phyloP scores from a whole-genome alignment of 1,140 invertebrate species.

The Apis florea region DNA sequence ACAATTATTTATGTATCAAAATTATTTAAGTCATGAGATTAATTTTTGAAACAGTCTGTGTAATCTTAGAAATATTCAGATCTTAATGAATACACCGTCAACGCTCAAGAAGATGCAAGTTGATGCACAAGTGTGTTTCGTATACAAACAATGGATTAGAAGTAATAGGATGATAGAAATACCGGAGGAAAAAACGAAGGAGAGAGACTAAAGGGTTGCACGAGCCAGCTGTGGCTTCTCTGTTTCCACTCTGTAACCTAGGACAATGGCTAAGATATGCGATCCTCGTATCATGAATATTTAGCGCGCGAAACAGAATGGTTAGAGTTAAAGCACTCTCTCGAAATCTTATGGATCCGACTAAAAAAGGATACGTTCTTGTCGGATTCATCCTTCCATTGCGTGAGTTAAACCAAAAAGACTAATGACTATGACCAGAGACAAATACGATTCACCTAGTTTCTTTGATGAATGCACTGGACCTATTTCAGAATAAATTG shows the following conservation, averaged over 20 bases:
- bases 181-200: slow-evolving; percentile 26
- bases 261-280: slow-evolving; percentile 68
- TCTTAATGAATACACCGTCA: neutral
- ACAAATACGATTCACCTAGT: neutral
- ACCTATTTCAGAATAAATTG: neutral
- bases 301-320: slow-evolving; percentile 56
- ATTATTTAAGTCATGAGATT: no score
- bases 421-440: neutral
- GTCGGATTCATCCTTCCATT: slow-evolving; percentile 27
- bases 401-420: neutral
- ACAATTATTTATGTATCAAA: no score
- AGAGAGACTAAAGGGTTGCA: slow-evolving; percentile 37
- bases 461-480: neutral
- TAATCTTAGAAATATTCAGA: neutral
- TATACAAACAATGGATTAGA: neutral
- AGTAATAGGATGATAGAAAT: slow-evolving; percentile 34
- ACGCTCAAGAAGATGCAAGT: neutral
- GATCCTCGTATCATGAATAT: slow-evolving; percentile 69
- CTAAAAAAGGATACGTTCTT: slow-evolving; percentile 28
- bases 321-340: slow-evolving; percentile 34
- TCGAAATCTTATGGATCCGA: slow-evolving; percentile 24
- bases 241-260: slow-evolving; percentile 53
- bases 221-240: slow-evolving; percentile 46
- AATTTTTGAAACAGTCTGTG: no score
- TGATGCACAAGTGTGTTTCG: no score